Evolutionary conservation across 92 coral and sea anemone genomes (phyloP).

Genomic region (Paragorgia papillata): DNA sequence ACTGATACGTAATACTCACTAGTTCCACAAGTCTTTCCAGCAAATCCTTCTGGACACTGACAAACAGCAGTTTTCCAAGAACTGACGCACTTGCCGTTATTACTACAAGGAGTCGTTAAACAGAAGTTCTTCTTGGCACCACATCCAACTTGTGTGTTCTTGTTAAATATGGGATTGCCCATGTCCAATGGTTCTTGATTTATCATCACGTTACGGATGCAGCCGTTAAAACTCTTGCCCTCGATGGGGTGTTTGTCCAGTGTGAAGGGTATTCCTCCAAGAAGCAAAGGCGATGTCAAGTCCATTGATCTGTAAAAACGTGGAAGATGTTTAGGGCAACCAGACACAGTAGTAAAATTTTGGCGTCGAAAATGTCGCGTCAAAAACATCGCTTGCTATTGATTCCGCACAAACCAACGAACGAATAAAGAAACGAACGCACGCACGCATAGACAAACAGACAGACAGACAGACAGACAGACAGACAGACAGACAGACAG

Average conservation of each 20-base stretch:
- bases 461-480: no score
- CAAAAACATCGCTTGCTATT: no score
- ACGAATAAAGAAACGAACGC: no score
- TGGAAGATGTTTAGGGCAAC: neutral
- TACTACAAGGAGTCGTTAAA: constrained; percentile 61
- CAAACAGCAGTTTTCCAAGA: constrained; percentile 66
- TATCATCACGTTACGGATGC: constrained; percentile 69
- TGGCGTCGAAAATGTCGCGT: no score
- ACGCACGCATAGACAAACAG: no score
- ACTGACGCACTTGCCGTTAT: constrained; percentile 70
- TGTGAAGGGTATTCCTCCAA: constrained; percentile 72
- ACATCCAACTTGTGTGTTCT: constrained; percentile 70
- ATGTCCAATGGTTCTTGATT: constrained; percentile 79
- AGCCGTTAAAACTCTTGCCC: constrained; percentile 68
- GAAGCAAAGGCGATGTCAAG: constrained; percentile 79
- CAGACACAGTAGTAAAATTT: neutral
- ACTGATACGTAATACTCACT: constrained; percentile 65
- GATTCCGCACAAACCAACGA: no score
- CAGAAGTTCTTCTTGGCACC: constrained; percentile 67
- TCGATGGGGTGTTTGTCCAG: constrained; percentile 60
- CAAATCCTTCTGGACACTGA: constrained; percentile 71
- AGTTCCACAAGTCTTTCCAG: constrained; percentile 76
- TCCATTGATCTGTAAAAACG: constrained; percentile 67
- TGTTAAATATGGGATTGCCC: constrained; percentile 59
- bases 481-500: no score